A percentile compares a stretch with the other conserved stretches of the same genome.
phyloP scores from a whole-genome alignment of 2,888 invertebrate genomes.

The Timandra comae region DNA sequence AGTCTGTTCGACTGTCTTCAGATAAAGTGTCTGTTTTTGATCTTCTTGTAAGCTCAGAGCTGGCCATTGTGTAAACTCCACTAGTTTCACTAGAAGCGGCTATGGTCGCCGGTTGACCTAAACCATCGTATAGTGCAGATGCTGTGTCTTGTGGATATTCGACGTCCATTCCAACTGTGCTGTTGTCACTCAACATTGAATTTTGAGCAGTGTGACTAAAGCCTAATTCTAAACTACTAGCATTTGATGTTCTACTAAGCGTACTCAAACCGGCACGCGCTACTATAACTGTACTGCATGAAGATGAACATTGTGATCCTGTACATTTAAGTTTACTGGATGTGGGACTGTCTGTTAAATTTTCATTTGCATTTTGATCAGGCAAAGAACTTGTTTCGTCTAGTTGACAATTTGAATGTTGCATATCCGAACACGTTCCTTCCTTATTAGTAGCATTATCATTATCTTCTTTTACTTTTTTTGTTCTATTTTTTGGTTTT shows the following conservation, averaged over 20 bases:
- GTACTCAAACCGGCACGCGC: constrained; percentile 69
- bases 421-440: constrained; percentile 33
- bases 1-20: constrained; percentile 62
- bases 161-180: constrained; percentile 80
- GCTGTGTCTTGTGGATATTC: constrained; percentile 77
- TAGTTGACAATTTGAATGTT: constrained; percentile 36
- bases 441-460: constrained; percentile 41
- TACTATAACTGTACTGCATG: constrained; percentile 91
- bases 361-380: constrained; percentile 65
- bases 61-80: constrained; percentile 89
- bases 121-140: constrained; percentile 76
- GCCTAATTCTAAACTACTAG: constrained; percentile 88
- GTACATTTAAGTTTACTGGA: constrained; percentile 79
- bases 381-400: constrained; percentile 55
- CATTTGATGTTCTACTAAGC: constrained; percentile 82
- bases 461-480: constrained; percentile 48
- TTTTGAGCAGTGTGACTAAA: constrained; percentile 93
- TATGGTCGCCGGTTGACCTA: constrained; percentile 75
- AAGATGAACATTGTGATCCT: constrained; percentile 90
- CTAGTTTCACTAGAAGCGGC: constrained; percentile 88
- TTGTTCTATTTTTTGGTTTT: constrained; percentile 45
- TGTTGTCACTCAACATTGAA: constrained; percentile 85
- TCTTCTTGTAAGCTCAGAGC: constrained; percentile 78
- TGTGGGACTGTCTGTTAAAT: constrained; percentile 73
- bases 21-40: constrained; percentile 77